A percentile compares a stretch with the other conserved stretches of the same genome.
Evolutionary conservation across 2,113 vertebrate genomes (phyloP).

Genomic region (Cinclus cinclus): DNA sequence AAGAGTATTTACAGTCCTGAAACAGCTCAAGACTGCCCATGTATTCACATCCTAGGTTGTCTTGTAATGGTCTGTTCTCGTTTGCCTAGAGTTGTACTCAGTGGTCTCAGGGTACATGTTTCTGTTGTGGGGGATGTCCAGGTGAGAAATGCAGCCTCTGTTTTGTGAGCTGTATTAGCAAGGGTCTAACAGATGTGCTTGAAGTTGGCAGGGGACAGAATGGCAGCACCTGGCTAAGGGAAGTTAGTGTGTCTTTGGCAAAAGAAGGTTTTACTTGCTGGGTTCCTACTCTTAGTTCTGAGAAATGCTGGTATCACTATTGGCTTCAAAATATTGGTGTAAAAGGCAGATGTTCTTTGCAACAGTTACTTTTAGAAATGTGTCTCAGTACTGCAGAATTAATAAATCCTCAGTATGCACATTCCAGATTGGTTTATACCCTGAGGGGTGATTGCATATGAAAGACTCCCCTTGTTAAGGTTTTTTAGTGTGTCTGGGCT

Average conservation of each 20-base stretch:
- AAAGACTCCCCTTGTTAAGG: background rate
- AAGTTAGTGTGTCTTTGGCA: background rate
- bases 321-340: background rate
- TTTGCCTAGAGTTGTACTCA: background rate
- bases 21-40: background rate
- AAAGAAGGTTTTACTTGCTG: background rate
- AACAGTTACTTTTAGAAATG: background rate
- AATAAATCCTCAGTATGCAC: background rate
- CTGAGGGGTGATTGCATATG: background rate
- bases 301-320: background rate
- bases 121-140: background rate
- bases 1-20: background rate
- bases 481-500: background rate
- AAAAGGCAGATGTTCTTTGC: background rate
- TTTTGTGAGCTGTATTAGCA: background rate
- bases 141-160: background rate
- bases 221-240: background rate
- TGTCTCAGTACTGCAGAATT: background rate
- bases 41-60: fast-evolving
- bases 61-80: background rate
- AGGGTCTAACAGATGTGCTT: background rate
- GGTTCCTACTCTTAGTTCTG: background rate
- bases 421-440: background rate
- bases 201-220: background rate
- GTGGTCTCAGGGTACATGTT: background rate